A percentile compares a stretch with the other conserved stretches of the same genome.
Conservation (phyloP, 2,113 vertebrate genomes). For the Sapayoa aenigma region DNA sequence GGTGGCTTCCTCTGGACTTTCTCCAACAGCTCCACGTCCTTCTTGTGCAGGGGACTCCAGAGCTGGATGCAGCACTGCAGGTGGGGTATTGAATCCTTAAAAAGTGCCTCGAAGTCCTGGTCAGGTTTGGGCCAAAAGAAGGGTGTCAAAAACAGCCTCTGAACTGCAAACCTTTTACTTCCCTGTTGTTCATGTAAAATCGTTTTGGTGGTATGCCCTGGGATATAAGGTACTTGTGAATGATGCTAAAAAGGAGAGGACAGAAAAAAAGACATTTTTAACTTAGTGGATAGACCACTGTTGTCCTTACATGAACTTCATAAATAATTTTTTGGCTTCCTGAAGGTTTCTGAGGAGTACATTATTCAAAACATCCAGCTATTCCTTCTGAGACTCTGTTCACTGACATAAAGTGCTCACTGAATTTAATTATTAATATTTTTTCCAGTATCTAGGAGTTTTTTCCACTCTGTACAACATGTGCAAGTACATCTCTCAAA, state of each 20-base stretch:
- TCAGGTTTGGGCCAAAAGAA: background rate
- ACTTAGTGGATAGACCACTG: background rate
- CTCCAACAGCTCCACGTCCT: background rate
- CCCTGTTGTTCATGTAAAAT: background rate
- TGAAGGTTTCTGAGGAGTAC: background rate
- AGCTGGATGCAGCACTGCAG: background rate
- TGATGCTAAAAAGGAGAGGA: background rate
- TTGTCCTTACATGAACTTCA: slow-evolving; percentile 2
- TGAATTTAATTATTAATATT: slow-evolving; percentile 12
- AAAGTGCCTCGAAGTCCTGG: background rate
- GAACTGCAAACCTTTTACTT: background rate
- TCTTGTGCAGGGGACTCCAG: background rate
- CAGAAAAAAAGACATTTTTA: background rate
- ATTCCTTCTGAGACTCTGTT: background rate
- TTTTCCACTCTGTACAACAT: background rate
- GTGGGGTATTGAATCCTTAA: background rate
- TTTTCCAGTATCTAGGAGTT: background rate
- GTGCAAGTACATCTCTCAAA: background rate
- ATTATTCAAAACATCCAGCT: background rate
- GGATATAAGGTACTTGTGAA: background rate
- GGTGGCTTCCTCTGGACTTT: background rate
- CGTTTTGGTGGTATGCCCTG: background rate
- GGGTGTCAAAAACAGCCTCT: background rate
- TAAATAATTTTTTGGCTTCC: slow-evolving; percentile 2
- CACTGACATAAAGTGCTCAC: background rate